Evolutionary conservation across 2,888 invertebrate genomes (phyloP).

Genomic region (Bellardia pandia): DNA sequence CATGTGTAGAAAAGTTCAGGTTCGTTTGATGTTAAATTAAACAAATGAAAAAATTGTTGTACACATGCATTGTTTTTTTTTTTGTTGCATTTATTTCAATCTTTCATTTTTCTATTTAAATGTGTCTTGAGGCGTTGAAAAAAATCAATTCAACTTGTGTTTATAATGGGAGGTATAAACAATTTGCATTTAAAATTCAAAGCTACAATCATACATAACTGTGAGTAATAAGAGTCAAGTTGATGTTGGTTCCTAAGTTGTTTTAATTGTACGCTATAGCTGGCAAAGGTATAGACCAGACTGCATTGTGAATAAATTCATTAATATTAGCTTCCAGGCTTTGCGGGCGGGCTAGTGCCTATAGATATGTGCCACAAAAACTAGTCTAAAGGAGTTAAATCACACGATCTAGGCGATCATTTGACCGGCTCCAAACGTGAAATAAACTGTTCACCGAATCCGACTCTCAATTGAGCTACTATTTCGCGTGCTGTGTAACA

Average conservation of each 20-base stretch:
- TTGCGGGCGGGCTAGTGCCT: too few relatives aligned
- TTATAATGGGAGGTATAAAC: slow-evolving; percentile 5
- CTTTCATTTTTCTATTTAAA: slow-evolving; percentile 16
- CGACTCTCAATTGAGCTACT: too few relatives aligned
- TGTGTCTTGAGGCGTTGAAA: slow-evolving; percentile 31
- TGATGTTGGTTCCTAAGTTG: not conserved
- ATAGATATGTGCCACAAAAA: too few relatives aligned
- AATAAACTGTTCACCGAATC: too few relatives aligned
- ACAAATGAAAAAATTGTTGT: slow-evolving; percentile 1
- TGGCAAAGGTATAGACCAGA: too few relatives aligned
- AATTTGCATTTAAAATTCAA: not conserved
- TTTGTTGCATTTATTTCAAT: slow-evolving; percentile 2
- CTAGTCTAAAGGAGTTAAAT: too few relatives aligned
- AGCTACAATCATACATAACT: not conserved
- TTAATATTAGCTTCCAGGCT: too few relatives aligned
- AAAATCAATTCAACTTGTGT: not conserved
- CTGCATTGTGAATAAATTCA: too few relatives aligned
- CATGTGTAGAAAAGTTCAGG: slow-evolving; percentile 33
- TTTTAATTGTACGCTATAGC: not conserved
- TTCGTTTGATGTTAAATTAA: slow-evolving; percentile 45
- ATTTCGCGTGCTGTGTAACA: too few relatives aligned
- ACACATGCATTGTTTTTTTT: not conserved
- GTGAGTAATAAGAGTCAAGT: slow-evolving; percentile 19
- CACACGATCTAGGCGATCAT: too few relatives aligned
- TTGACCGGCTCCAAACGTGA: too few relatives aligned